Evolutionary conservation across 2,888 invertebrate genomes (phyloP).

Genomic region (Bimastos eiseni): DNA sequence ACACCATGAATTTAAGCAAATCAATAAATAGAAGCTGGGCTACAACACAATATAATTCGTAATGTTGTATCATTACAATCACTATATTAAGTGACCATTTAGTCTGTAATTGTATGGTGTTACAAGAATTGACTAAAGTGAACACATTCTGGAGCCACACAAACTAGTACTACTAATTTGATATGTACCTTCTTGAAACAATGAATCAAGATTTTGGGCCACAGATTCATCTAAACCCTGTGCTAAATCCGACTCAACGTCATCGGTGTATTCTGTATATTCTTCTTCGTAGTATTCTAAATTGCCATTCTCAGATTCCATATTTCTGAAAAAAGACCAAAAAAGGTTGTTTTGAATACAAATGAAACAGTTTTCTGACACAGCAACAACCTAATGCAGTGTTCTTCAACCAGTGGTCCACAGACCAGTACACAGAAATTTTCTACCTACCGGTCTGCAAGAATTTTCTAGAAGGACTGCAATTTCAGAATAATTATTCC

Average conservation of each 20-base stretch:
- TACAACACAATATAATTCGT: no score
- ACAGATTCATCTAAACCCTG: background rate
- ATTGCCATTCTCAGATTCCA: background rate
- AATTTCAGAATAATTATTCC: no score
- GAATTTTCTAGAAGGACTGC: no score
- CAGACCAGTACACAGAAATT: no score
- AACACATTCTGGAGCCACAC: background rate
- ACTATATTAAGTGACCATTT: no score
- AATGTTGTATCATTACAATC: no score
- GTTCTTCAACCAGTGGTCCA: no score
- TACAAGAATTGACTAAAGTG: no score
- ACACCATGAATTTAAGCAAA: background rate
- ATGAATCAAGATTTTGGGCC: background rate
- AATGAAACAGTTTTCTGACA: background rate
- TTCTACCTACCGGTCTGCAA: no score
- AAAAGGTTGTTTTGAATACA: background rate
- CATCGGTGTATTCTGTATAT: background rate
- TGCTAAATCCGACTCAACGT: background rate
- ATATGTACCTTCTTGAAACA: background rate
- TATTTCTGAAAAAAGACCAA: background rate
- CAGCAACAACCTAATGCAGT: background rate
- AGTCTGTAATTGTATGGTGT: no score
- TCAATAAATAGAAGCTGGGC: background rate
- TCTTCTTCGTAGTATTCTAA: background rate
- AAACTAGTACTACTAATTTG: background rate